Conservation (phyloP, 2,888 invertebrate species). For the Athripsodes cinereus region DNA sequence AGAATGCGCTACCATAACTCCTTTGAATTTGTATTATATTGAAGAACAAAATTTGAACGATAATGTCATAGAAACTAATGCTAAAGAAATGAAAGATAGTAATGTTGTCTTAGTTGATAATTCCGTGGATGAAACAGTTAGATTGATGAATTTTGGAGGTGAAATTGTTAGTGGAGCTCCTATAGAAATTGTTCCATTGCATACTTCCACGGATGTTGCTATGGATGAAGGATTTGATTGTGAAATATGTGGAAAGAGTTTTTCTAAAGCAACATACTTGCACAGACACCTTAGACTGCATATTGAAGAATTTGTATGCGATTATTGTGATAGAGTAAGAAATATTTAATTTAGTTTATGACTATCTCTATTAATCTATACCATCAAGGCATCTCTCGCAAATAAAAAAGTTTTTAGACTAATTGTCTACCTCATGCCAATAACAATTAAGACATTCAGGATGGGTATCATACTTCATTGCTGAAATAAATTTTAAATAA, state of each 20-base stretch:
- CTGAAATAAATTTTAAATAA: too few relatives aligned
- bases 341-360: too few relatives aligned
- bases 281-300: conserved; percentile 29
- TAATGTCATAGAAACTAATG: not conserved
- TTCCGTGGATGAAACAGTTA: conserved; percentile 6
- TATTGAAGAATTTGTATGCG: conserved; percentile 27
- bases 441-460: too few relatives aligned
- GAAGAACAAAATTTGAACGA: conserved; percentile 3
- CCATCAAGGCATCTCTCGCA: too few relatives aligned
- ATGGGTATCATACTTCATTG: too few relatives aligned
- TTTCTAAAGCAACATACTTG: conserved; percentile 27
- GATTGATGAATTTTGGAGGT: conserved; percentile 10
- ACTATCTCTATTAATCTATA: too few relatives aligned
- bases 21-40: conserved; percentile 10
- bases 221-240: conserved; percentile 17
- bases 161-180: conserved; percentile 6
- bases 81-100: not conserved
- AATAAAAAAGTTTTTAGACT: too few relatives aligned
- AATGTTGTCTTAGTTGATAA: conserved; percentile 8
- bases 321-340: conserved; percentile 16
- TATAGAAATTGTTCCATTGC: not conserved
- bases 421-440: too few relatives aligned
- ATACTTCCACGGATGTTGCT: not conserved
- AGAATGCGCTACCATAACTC: conserved; percentile 10
- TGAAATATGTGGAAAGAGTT: conserved; percentile 27